Percentiles rank a stretch among this genome's conserved stretches.
These are phyloP conservation scores for Heliconius ethilla DNA, from an alignment of 2,888 invertebrate genomes.

Conservation along the genomic window DNA sequence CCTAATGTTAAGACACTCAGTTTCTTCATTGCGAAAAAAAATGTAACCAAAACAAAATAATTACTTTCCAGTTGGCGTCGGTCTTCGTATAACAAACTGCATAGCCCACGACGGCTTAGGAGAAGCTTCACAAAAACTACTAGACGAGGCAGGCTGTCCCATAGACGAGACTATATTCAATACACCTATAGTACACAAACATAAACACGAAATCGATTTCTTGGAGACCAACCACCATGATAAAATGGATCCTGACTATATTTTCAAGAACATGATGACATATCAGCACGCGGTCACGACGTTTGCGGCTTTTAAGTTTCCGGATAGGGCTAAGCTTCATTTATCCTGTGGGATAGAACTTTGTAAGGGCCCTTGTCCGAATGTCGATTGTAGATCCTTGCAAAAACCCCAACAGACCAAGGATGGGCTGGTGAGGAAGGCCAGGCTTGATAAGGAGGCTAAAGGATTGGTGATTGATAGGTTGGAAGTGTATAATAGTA, in stretches of 20 bases:
- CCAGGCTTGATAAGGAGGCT: conserved; percentile 76
- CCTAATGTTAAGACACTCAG: too few relatives aligned
- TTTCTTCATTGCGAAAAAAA: too few relatives aligned
- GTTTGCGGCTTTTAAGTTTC: conserved; percentile 92
- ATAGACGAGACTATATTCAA: conserved; percentile 86
- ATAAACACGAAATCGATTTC: conserved; percentile 71
- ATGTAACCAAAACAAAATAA: not conserved
- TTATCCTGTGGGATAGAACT: conserved; percentile 89
- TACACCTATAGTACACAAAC: conserved; percentile 73
- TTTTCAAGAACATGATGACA: conserved; percentile 76
- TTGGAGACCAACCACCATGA: conserved; percentile 65
- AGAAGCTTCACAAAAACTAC: conserved; percentile 87
- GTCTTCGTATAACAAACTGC: conserved; percentile 88
- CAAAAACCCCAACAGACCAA: conserved; percentile 74
- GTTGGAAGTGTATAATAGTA: conserved; percentile 89
- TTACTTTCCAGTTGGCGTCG: conserved; percentile 84
- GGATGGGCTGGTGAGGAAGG: conserved; percentile 73
- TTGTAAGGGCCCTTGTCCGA: conserved; percentile 87
- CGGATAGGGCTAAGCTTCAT: conserved; percentile 89
- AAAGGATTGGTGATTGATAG: conserved; percentile 84
- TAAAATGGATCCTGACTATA: conserved; percentile 66
- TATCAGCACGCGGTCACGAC: conserved; percentile 82
- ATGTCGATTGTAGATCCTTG: conserved; percentile 79
- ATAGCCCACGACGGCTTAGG: conserved; percentile 90
- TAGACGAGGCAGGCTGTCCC: conserved; percentile 89